Base-by-base conservation (phyloP, 2,797 vertebrate genomes). In the Brachymystax lenok region DNA sequence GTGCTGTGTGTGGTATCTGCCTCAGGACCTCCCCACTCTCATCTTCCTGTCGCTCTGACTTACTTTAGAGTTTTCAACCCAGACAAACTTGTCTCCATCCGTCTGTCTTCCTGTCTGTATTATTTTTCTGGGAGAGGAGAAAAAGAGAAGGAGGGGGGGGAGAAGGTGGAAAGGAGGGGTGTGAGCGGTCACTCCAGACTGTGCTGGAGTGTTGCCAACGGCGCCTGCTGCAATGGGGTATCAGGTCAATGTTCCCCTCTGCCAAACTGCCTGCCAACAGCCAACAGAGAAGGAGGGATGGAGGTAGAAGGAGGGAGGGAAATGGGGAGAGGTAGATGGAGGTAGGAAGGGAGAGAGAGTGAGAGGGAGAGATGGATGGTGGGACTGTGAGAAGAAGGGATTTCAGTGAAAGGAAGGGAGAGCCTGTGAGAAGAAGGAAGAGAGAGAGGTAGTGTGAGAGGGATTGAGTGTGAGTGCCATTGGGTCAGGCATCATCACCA, bases 1-100 rank as follows among this genome's bases (percentile, higher is more conserved):
- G 74, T 86, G 88, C 75, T 71, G 67, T 85, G 86, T 88, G 75
- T 86, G 89, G 87, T 89, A 88, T 74, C 79, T 81, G 83, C 75
- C 80, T 76, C 19, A 24, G 77, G 77, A 81, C 24, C 35, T 81
- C 70, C 82, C 80, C 76, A 71, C 14, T 72, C 82, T 69, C 86
- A 79, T 75, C 51, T 7, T 5, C 30, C 82, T 89, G 86, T 92
- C 90, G 82, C 80, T 89, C 82, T 87, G 71, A 61, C 88, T 92
- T 86, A 56, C 88, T 92, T 85, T 81, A 73, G 68, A 77, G 71
- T 79, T 46, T 54, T 27, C 78, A 82, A 63, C 27, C 46, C 16
- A 69, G 50, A 73, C 63, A 73, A 21, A 73, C 54, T 40, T 35
- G n/a, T n/a, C 50, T 10, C 19, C 64, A 14, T 33, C 19, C 61